These are phyloP conservation scores for Dryobota labecula DNA, from an alignment of 2,888 invertebrate species.

Conservation along the genomic window DNA sequence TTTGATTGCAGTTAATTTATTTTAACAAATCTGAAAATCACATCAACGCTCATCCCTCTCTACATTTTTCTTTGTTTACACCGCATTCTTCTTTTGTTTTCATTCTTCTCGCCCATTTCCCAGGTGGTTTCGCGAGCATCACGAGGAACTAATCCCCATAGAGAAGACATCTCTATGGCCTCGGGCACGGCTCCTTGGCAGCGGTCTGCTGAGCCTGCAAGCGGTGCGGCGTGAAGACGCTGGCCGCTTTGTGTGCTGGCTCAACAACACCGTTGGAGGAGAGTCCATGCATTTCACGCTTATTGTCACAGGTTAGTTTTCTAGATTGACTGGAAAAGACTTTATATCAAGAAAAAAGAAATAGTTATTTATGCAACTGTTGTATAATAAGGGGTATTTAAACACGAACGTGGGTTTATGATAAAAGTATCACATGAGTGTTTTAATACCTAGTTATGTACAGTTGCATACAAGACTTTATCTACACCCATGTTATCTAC, in stretches of 20 bases:
- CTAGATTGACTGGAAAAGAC: too few species aligned
- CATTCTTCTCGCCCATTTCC: neutral
- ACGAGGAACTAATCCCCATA: slow-evolving; percentile 92
- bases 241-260: slow-evolving; percentile 97
- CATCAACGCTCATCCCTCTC: neutral
- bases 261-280: slow-evolving; percentile 96
- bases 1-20: neutral
- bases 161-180: slow-evolving; percentile 89
- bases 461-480: too few species aligned
- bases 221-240: slow-evolving; percentile 94
- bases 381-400: too few species aligned
- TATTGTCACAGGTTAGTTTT: slow-evolving; percentile 92
- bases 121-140: slow-evolving; percentile 94
- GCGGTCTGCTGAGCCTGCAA: slow-evolving; percentile 92
- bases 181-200: slow-evolving; percentile 76
- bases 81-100: neutral
- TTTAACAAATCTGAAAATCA: neutral
- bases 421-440: too few species aligned
- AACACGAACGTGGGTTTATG: too few species aligned
- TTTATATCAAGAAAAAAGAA: too few species aligned
- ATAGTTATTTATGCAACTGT: too few species aligned
- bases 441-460: too few species aligned
- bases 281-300: slow-evolving; percentile 94
- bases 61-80: neutral
- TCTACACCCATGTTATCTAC: too few species aligned